A percentile compares a stretch with the other conserved stretches of the same genome.
These are phyloP conservation scores for Lophius piscatorius DNA, from an alignment of 2,113 vertebrate species.

Conservation along the genomic window DNA sequence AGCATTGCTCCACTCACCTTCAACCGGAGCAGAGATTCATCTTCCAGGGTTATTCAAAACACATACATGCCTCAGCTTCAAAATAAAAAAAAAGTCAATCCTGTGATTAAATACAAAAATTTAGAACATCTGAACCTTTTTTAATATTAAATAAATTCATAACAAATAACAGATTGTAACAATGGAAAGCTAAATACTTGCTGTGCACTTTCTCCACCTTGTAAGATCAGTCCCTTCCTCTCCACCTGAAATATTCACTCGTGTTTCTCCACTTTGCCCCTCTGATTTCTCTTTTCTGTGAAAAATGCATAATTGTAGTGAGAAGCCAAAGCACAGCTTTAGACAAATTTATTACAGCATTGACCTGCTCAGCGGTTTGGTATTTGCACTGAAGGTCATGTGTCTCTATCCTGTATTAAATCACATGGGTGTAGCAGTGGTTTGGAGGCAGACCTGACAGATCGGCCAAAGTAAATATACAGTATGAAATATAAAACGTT, in stretches of 20 bases:
- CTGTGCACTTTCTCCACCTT: too few relatives aligned
- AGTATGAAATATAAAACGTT: conserved; percentile 20
- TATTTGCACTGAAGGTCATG: conserved; percentile 1
- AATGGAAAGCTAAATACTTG: too few relatives aligned
- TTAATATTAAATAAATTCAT: too few relatives aligned
- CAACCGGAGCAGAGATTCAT: not conserved
- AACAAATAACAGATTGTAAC: too few relatives aligned
- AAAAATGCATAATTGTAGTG: too few relatives aligned
- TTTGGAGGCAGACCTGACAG: conserved; percentile 12
- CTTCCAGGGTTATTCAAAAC: not conserved
- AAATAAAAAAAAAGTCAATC: not conserved
- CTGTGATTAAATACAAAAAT: too few relatives aligned
- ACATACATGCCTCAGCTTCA: not conserved
- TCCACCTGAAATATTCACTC: too few relatives aligned
- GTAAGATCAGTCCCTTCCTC: too few relatives aligned
- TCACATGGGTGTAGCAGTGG: not conserved
- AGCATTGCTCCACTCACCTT: conserved; percentile 1
- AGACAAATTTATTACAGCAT: not conserved
- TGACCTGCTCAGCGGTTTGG: not conserved
- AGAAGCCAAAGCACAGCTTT: too few relatives aligned
- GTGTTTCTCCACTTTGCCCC: too few relatives aligned
- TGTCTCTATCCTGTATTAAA: conserved; percentile 6
- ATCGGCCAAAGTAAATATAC: conserved; percentile 20
- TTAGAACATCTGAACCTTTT: too few relatives aligned
- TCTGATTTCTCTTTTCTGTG: too few relatives aligned